phyloP scores from a whole-genome alignment of 1,140 invertebrate species.

The Drosophila oshimai region DNA sequence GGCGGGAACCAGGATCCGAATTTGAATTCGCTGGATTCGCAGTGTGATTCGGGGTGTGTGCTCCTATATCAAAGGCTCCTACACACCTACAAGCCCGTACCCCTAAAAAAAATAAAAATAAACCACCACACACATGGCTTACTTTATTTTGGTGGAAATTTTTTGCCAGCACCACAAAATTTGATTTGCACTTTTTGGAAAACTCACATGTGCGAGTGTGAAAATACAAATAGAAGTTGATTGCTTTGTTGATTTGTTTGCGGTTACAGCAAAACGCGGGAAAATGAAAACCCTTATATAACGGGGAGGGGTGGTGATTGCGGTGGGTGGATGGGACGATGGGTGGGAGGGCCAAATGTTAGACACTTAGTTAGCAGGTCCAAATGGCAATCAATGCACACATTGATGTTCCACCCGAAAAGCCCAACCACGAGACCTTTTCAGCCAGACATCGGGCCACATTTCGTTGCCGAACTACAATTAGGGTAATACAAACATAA shows the following conservation, averaged over 20 bases:
- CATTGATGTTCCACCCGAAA: constrained; percentile 50
- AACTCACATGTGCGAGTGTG: constrained; percentile 46
- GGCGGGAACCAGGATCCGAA: background rate
- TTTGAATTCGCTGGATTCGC: background rate
- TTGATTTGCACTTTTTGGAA: constrained; percentile 68
- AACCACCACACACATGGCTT: background rate
- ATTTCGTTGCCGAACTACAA: constrained; percentile 55
- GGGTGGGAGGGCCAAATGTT: constrained; percentile 50
- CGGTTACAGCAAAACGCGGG: constrained; percentile 59
- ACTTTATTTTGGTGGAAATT: constrained; percentile 62
- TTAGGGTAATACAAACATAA: constrained; percentile 36
- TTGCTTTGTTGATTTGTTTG: constrained; percentile 81
- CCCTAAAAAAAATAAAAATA: background rate
- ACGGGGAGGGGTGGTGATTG: too few species aligned
- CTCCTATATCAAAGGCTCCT: background rate
- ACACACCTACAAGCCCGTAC: background rate
- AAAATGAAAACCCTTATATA: constrained; percentile 6
- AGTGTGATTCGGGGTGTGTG: background rate
- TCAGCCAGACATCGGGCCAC: background rate
- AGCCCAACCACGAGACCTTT: constrained; percentile 11
- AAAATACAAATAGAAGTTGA: constrained; percentile 81
- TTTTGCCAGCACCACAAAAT: constrained; percentile 57
- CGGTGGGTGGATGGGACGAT: background rate
- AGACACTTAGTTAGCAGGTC: constrained; percentile 66
- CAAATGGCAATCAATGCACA: constrained; percentile 72